Evolutionary conservation across 2,888 invertebrate genomes (phyloP).

Genomic region (Mylabris sibirica): DNA sequence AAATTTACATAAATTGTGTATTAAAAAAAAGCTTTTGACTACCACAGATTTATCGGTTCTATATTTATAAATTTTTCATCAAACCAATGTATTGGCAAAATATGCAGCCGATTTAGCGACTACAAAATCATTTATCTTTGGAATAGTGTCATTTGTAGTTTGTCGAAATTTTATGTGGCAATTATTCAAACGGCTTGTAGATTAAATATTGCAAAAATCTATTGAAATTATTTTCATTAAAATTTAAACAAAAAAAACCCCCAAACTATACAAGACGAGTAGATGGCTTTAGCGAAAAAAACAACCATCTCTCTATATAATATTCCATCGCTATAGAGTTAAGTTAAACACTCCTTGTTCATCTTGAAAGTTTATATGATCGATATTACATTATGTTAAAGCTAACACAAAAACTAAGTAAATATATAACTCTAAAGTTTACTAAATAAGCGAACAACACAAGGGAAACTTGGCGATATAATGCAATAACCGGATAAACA

Average conservation of each 20-base stretch:
- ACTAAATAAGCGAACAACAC: neutral
- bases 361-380: slow-evolving; percentile 22
- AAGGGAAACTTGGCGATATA: neutral
- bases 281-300: neutral
- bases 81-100: slow-evolving; percentile 28
- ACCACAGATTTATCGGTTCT: slow-evolving; percentile 13
- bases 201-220: slow-evolving; percentile 24
- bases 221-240: slow-evolving; percentile 9
- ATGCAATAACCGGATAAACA: neutral
- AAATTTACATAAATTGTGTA: neutral
- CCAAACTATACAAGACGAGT: neutral
- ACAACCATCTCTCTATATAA: slow-evolving; percentile 24
- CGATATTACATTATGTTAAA: slow-evolving; percentile 16
- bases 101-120: slow-evolving; percentile 28
- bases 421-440: slow-evolving; percentile 1
- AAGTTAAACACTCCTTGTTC: slow-evolving; percentile 25
- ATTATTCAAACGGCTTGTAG: slow-evolving; percentile 27
- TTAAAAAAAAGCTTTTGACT: slow-evolving; percentile 5
- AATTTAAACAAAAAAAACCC: slow-evolving; percentile 9
- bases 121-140: slow-evolving; percentile 31
- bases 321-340: slow-evolving; percentile 21
- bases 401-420: neutral
- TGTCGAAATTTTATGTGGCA: slow-evolving; percentile 30
- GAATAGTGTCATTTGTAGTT: slow-evolving; percentile 33
- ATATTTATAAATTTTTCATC: slow-evolving; percentile 28